These are phyloP conservation scores for Agelaius tricolor DNA, from an alignment of 2,113 vertebrate genomes.

Conservation along the genomic window DNA sequence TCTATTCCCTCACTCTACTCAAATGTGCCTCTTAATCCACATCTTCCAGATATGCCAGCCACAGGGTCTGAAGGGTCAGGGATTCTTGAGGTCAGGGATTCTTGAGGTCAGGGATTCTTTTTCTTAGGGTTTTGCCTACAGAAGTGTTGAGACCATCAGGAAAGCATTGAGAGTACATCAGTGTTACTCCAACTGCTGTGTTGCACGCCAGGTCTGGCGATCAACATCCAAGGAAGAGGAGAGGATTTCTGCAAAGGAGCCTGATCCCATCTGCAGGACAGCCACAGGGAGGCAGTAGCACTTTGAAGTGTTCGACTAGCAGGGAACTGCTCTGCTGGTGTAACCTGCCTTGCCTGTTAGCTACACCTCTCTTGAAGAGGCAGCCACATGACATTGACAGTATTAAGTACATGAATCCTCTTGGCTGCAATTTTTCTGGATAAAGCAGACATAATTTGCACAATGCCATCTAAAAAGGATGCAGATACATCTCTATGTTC, in stretches of 20 bases:
- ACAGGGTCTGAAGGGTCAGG: not conserved
- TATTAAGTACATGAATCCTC: not conserved
- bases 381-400: not conserved
- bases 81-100: not conserved
- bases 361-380: not conserved
- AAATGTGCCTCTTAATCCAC: not conserved
- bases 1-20: not conserved
- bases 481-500: not conserved
- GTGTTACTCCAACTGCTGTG: not conserved
- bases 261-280: not conserved
- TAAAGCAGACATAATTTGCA: not conserved
- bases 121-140: not conserved
- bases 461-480: not conserved
- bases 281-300: not conserved
- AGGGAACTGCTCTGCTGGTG: not conserved
- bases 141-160: not conserved
- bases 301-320: not conserved
- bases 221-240: fast-evolving
- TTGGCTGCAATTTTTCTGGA: not conserved
- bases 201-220: not conserved
- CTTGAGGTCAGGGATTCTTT: not conserved
- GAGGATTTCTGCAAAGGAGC: not conserved
- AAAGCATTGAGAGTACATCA: not conserved
- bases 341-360: not conserved
- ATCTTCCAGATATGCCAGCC: fast-evolving